Conservation (phyloP, 2,797 vertebrate genomes). For the Coendou prehensilis region DNA sequence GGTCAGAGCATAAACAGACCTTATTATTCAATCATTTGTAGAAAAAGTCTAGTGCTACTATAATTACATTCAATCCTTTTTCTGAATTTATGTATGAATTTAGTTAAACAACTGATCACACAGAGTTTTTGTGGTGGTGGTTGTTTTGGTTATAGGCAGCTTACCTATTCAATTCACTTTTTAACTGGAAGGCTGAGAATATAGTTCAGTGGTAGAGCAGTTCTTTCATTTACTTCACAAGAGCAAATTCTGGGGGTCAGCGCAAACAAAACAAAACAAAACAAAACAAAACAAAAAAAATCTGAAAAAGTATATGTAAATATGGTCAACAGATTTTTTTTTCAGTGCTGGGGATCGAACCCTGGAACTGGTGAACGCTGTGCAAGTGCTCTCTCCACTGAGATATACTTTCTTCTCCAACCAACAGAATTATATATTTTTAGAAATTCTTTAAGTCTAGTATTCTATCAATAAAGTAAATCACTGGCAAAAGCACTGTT, state of each 20-base stretch:
- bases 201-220: neutral
- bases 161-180: neutral
- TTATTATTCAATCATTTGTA: conserved; percentile 2
- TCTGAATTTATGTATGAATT: conserved; percentile 8
- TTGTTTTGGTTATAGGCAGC: neutral
- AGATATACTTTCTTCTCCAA: neutral
- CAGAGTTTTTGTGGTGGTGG: neutral
- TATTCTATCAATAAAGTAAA: neutral
- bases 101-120: neutral
- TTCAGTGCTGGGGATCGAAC: neutral
- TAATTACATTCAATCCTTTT: neutral
- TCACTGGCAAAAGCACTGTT: neutral
- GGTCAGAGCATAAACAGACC: neutral
- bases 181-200: neutral
- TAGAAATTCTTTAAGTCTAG: conserved; percentile 35
- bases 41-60: neutral
- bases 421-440: neutral
- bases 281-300: neutral
- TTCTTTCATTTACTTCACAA: neutral
- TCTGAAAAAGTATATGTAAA: neutral
- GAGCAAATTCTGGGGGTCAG: neutral
- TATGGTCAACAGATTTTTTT: neutral
- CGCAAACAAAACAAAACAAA: too few species aligned
- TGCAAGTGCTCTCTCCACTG: neutral
- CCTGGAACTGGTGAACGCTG: neutral